These are phyloP conservation scores for Microchirus variegatus DNA, from an alignment of 2,797 vertebrate species.

Conservation along the genomic window DNA sequence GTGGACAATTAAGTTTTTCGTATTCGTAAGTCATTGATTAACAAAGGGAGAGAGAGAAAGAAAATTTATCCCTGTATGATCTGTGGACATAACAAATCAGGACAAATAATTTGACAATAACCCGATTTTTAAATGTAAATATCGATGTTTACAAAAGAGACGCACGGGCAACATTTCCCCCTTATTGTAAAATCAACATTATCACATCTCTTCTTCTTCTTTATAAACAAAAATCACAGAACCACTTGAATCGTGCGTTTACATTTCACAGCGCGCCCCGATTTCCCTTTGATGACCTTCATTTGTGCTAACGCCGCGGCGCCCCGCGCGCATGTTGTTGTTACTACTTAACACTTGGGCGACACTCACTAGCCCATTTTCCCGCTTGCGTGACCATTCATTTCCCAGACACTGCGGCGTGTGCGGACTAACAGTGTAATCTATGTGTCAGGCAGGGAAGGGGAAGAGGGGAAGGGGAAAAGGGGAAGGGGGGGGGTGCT, in stretches of 20 bases:
- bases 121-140: too few relatives aligned
- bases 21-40: too few relatives aligned
- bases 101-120: too few relatives aligned
- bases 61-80: too few relatives aligned
- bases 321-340: conserved; percentile 44
- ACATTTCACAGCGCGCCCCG: conserved; percentile 15
- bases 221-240: neutral
- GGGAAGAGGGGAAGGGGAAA: too few relatives aligned
- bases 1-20: too few relatives aligned
- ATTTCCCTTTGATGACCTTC: conserved; percentile 67
- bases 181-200: too few relatives aligned
- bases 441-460: conserved; percentile 76
- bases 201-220: too few relatives aligned
- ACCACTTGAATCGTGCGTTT: conserved; percentile 31
- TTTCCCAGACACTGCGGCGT: conserved; percentile 67
- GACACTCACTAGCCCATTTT: conserved; percentile 59
- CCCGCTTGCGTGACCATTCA: conserved; percentile 61
- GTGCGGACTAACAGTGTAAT: conserved; percentile 73
- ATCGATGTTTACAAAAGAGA: too few relatives aligned
- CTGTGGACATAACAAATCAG: too few relatives aligned
- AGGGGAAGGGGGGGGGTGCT: conserved; percentile 68
- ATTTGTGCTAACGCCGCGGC: conserved; percentile 44
- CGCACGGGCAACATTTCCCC: too few relatives aligned
- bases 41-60: too few relatives aligned
- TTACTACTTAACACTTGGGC: conserved; percentile 68